Base-by-base conservation (phyloP, 2,888 invertebrate species). In the Brenthis daphne region DNA sequence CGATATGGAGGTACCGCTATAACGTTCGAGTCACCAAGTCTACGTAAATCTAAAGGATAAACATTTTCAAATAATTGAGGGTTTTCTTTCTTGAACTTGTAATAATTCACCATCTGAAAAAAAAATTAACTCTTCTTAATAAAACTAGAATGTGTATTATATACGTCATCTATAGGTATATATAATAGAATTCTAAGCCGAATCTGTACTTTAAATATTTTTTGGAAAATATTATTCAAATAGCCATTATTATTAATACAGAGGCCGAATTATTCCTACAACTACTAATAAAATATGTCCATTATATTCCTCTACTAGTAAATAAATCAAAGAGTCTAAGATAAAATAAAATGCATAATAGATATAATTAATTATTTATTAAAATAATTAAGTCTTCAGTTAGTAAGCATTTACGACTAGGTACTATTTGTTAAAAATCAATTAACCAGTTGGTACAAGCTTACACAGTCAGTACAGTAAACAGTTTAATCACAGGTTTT, bases 1-100 rank as follows among this genome's bases (percentile, higher is more conserved):
- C 95, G 93, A 80, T 97, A 96, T 0, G 96, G 96, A 0, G 96
- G 95, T 3, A 96, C 96, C 0, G 95, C 93, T 56, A 97, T 90
- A 3, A 97, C 91, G 72, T 95, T 93, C 11, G 95, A 93, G 20
- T 96, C 95, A 0, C 96, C 96, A 11, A 97, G 93, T 69, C 87
- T 89, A 47, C 92, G 88, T 74, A 97, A 85, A 57, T 95, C 93
- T 66, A 95, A 75, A 0, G 96, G 96, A 70, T 94, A 94, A 0
- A 97, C 94, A 72, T 95, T 94, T 70, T 95, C 94, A 75, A 95
- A 95, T 69, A 95, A 92, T 57, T 94, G 93, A 3, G 95, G 94
- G 80, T 97, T 95, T 16, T 95, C 94, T 79, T 96, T 95, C 77
- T 95, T 96, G 82, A 97, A 97, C 74, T 94, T 93, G 79, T 94